Base-by-base conservation (phyloP, 2,888 invertebrate genomes). In the Drosophila fungiperda region DNA sequence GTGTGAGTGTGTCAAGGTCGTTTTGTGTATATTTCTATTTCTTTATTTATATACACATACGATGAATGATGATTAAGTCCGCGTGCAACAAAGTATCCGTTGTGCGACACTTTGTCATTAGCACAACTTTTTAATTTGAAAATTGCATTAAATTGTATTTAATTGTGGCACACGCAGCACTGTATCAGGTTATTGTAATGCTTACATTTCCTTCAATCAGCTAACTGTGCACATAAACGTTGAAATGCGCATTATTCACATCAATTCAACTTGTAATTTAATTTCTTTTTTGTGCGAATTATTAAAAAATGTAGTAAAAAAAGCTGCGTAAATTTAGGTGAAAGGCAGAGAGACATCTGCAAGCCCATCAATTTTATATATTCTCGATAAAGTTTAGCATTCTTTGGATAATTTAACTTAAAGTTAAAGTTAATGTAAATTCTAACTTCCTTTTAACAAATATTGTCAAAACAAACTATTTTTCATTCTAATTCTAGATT, bases 81-180 rank as follows among this genome's bases (percentile, higher is more conserved):
- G 26, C 29, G 38, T 35, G 26, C 26, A 55, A 55, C 38, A 38
- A 55, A 26, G 35, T 65, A 52, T 52, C 65, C 65, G 35, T 52
- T 49, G 50, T 50, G 50, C 63, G 50, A 65, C 50, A 40, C 40
- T 20, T 35, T 50, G 49, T 40, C 65, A 52, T 50, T 63, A 50
- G 40, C 40, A 9, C 8, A 40, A 35, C 40, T 33, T 17, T 26
- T 63, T 65, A 57, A 57, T 57, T 38, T 38, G 38, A 63, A 45
- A 66, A 66, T 32, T 26, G 66, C n/a, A 23, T n/a, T 45, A 15
- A 66, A 66, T 66, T 66, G 23, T 29, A 45, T 66, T 66, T 66
- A 53, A 48, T 60, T 49, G 36, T 11, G 36, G 15, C 50, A 38
- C 36, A 8, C 3, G 12, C 1, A 29, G 12, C 12, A 15, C 23